Evolutionary conservation across 2,888 invertebrate genomes (phyloP), one percentile per base, ranked within the genome.

Genomic region (Hypselothyrea guttata): DNA sequence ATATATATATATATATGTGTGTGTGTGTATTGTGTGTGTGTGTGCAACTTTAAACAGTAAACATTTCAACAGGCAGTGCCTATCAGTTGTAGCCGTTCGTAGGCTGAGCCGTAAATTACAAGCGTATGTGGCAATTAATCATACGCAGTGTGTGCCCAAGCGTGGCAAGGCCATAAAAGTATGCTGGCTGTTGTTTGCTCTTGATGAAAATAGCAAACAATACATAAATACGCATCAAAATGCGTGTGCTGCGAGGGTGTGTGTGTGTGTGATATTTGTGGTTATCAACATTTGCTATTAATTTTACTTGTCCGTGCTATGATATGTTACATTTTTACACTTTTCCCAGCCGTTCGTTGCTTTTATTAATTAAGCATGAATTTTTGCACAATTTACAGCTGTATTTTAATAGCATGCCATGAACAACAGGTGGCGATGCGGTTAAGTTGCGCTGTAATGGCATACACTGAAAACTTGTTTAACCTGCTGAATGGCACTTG

Each of bases 61-160:
- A 49, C 48, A 59, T 66, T 71, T 71, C 65, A 67, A 41, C 58
- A 45, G 22, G 58, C 47, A 49, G 34, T 44, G 22, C 41, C 7
- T 66, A 58, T 51, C 53, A 40, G 52, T 42, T 35, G 41, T 13
- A 48, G n/a, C 27, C 37, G 37, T 35, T 16, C 11, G 22, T 3
- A 34, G 35, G 8, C 7, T 15, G 33, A n/a, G 4, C 22, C 48
- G 61, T 53, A 68, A 62, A 69, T 69, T 42, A 70, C 56, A 47
- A 41, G 33, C 44, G 42, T 41, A 54, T 35, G 35, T 11, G 48
- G 48, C 60, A 58, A 77, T 84, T 75, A 82, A 82, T 69, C 75
- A 84, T 84, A 84, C 74, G 71, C 75, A 58, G 52, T 69, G 82
- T 82, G 54, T 61, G 60, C 44, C 61, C 45, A 47, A 30, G 52